These are phyloP conservation scores for Garra rufa DNA, from an alignment of 2,113 vertebrate species.

Conservation along the genomic window DNA sequence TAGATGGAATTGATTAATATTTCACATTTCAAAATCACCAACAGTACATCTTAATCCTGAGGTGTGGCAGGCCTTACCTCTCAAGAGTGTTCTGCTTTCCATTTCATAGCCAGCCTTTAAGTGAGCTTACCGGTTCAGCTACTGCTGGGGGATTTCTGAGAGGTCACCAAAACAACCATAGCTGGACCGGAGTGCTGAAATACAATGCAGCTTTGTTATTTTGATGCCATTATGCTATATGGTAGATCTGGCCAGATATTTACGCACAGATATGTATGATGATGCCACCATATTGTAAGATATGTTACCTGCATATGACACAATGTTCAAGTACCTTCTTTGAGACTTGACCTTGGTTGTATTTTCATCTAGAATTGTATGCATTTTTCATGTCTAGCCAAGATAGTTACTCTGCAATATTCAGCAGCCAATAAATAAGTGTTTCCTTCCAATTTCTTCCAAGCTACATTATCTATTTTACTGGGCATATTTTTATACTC, in stretches of 20 bases:
- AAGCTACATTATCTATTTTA: neutral
- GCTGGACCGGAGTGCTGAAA: neutral
- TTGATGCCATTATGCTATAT: neutral
- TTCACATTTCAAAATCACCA: constrained; percentile 37
- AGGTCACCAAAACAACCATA: neutral
- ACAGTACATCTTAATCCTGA: constrained; percentile 14
- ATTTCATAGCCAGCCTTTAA: constrained; percentile 17
- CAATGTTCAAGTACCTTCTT: neutral
- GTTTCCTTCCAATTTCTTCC: neutral
- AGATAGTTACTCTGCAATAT: neutral
- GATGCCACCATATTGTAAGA: neutral
- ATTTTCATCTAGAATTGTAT: neutral
- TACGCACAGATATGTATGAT: neutral
- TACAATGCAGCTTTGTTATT: neutral
- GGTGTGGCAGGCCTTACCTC: constrained; percentile 6
- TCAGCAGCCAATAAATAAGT: neutral
- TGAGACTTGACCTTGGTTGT: constrained; percentile 10
- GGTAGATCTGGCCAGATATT: neutral
- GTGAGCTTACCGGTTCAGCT: neutral
- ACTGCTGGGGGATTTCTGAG: neutral
- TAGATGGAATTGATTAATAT: constrained; percentile 38
- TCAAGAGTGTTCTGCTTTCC: constrained; percentile 26
- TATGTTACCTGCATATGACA: neutral
- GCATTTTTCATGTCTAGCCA: constrained; percentile 12
- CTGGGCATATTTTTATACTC: neutral